A percentile compares a stretch with the other conserved stretches of the same genome.
Conservation (phyloP, 2,797 vertebrate genomes). For the Passerculus sandwichensis region DNA sequence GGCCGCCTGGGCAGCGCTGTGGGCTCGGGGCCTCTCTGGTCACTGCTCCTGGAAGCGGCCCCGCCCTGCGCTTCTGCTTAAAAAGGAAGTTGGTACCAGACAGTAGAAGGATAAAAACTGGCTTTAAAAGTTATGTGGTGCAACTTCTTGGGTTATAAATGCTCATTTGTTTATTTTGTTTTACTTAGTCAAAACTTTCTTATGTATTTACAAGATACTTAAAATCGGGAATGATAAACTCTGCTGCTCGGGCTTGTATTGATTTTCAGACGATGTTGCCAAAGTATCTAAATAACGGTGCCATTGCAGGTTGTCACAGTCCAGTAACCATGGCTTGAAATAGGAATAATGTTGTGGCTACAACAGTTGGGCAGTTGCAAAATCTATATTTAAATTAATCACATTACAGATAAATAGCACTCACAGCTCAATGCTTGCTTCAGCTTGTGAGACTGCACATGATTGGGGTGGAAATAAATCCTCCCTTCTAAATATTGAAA, state of each 20-base stretch:
- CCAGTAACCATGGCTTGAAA: background rate
- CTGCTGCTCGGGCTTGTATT: background rate
- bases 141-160: background rate
- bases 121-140: background rate
- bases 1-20: background rate
- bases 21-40: background rate
- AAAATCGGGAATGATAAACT: background rate
- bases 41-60: background rate
- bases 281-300: background rate
- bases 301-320: background rate
- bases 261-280: background rate
- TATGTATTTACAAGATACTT: background rate
- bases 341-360: background rate
- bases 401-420: background rate
- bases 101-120: background rate
- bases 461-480: background rate
- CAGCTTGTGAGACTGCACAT: background rate
- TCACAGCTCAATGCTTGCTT: background rate
- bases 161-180: background rate
- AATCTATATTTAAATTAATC: conserved; percentile 23
- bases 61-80: background rate
- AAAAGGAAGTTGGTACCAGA: background rate
- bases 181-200: background rate
- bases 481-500: background rate
- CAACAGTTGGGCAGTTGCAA: background rate